Evolutionary conservation across 2,113 vertebrate species (phyloP).

Genomic region (Alouatta palliata): DNA sequence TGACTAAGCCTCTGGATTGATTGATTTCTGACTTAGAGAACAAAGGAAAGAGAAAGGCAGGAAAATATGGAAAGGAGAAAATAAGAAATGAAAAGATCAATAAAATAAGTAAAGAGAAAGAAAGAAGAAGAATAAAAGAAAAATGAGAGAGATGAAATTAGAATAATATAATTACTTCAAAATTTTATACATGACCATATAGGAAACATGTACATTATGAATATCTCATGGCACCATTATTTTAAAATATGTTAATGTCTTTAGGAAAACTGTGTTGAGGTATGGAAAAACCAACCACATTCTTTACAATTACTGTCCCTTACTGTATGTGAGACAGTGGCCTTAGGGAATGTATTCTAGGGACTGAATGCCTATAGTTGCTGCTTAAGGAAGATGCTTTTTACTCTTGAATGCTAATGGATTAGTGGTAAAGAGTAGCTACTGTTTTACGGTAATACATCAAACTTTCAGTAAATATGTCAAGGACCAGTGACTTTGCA

Average conservation of each 20-base stretch:
- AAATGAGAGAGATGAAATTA: not conserved
- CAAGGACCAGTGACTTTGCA: not conserved
- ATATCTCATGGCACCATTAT: not conserved
- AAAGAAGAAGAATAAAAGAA: not conserved
- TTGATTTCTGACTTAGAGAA: not conserved
- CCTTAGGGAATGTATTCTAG: not conserved
- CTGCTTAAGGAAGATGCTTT: not conserved
- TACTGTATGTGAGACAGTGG: not conserved
- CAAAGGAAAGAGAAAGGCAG: not conserved
- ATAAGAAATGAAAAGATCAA: not conserved
- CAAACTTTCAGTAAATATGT: not conserved
- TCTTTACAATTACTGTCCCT: not conserved
- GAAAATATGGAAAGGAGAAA: not conserved
- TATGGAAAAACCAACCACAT: not conserved
- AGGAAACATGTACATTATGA: not conserved
- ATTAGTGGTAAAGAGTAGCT: not conserved
- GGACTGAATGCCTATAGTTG: fast-evolving
- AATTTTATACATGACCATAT: not conserved
- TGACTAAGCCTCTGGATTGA: not conserved
- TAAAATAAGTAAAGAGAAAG: too few species aligned
- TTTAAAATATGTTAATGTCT: not conserved
- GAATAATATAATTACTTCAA: not conserved
- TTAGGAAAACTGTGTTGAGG: not conserved
- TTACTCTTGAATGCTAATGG: not conserved
- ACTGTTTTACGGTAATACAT: not conserved